A percentile compares a stretch with the other conserved stretches of the same genome.
Evolutionary conservation across 2,113 vertebrate species (phyloP).

Genomic region (Thalassarche chlororhynchos): DNA sequence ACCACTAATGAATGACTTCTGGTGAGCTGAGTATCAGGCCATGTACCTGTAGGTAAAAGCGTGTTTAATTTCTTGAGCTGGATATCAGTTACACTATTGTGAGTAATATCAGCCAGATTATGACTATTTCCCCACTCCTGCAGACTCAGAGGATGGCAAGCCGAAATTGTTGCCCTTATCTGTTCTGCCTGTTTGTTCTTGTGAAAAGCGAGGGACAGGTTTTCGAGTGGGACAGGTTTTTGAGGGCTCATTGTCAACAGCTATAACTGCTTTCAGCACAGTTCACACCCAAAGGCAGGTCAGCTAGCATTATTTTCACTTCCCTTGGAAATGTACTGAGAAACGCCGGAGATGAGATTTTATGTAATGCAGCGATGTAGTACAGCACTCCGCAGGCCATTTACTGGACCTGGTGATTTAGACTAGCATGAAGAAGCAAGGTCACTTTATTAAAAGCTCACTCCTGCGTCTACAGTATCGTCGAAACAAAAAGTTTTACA

Average conservation of each 20-base stretch:
- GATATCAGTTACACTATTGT: not conserved
- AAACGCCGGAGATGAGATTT: not conserved
- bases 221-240: not conserved
- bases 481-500: not conserved
- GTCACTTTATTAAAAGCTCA: not conserved
- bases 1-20: not conserved
- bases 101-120: not conserved
- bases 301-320: not conserved
- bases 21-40: not conserved
- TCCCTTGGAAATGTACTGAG: conserved; percentile 16
- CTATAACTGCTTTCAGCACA: not conserved
- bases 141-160: not conserved
- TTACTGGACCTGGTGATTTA: not conserved
- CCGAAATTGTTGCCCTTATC: not conserved
- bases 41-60: not conserved
- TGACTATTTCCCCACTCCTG: not conserved
- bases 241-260: not conserved
- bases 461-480: not conserved
- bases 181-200: conserved; percentile 17
- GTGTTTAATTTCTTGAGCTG: not conserved
- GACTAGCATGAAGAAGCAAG: not conserved
- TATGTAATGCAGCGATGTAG: not conserved
- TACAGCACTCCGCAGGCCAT: not conserved
- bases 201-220: not conserved
- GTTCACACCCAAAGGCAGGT: conserved; percentile 18